Evolutionary conservation across 2,797 vertebrate genomes (phyloP).

Genomic region (Trachurus trachurus): DNA sequence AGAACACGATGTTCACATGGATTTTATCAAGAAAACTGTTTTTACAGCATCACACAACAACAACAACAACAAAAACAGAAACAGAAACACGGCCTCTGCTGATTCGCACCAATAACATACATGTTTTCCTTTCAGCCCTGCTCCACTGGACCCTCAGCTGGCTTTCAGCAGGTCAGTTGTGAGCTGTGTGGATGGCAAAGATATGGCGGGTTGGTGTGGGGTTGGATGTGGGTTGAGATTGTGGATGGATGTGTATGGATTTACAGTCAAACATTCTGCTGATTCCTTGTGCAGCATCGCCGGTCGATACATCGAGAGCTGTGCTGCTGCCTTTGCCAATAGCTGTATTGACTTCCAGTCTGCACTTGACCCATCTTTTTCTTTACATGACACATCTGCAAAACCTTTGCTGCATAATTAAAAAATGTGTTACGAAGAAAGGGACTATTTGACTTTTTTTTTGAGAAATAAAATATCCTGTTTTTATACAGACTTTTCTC

Average conservation of each 20-base stretch:
- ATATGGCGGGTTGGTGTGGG: not conserved
- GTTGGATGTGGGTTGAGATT: not conserved
- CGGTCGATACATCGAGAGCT: constrained; percentile 54
- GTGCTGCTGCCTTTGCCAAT: constrained; percentile 58
- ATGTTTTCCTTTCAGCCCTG: not conserved
- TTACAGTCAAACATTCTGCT: constrained; percentile 76
- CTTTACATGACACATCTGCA: constrained; percentile 72
- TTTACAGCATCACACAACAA: not conserved
- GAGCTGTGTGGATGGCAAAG: constrained; percentile 31
- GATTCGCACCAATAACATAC: not conserved
- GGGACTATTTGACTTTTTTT: not conserved
- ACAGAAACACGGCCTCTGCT: not conserved
- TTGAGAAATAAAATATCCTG: not conserved
- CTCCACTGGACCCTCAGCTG: constrained; percentile 4
- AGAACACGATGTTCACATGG: not conserved
- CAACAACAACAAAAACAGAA: not conserved
- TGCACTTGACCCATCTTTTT: constrained; percentile 73
- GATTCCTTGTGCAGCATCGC: constrained; percentile 60
- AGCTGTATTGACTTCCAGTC: constrained; percentile 69
- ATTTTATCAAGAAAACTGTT: not conserved
- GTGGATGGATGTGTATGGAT: constrained; percentile 70
- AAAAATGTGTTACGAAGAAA: constrained; percentile 9
- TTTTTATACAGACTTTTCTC: not conserved
- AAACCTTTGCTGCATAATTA: constrained; percentile 40
- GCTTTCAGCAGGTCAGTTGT: constrained; percentile 39